Evolutionary conservation across 2,888 invertebrate species (phyloP).

Genomic region (Hoplodrina blanda): DNA sequence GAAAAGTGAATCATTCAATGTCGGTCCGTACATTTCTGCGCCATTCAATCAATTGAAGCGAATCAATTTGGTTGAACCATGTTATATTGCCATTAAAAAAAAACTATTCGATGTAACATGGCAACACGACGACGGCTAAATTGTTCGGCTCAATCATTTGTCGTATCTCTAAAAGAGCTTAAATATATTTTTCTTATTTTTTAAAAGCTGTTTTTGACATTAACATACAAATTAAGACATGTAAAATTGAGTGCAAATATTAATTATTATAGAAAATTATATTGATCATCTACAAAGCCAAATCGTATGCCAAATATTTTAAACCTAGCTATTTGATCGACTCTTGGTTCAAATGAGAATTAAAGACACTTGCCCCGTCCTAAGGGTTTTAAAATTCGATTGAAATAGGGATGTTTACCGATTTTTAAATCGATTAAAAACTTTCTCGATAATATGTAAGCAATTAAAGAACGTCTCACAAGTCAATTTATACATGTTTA

Average conservation of each 20-base stretch:
- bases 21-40: neutral
- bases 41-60: neutral
- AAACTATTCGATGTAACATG: neutral
- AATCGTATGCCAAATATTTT: conserved; percentile 84
- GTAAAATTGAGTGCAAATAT: conserved; percentile 44
- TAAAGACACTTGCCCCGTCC: neutral
- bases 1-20: neutral
- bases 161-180: conserved; percentile 19
- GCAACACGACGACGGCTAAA: conserved; percentile 13
- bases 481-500: conserved; percentile 20
- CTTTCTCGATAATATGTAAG: conserved; percentile 1
- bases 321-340: conserved; percentile 60
- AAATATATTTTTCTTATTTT: conserved; percentile 2
- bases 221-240: conserved; percentile 17
- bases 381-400: neutral
- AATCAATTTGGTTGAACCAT: neutral
- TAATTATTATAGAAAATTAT: conserved; percentile 26
- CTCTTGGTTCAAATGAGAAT: conserved; percentile 45
- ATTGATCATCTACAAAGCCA: conserved; percentile 73
- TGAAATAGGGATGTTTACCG: neutral
- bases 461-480: neutral
- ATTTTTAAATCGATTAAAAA: neutral
- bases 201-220: conserved; percentile 23
- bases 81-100: neutral
- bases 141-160: conserved; percentile 31